Evolutionary conservation across 2,113 vertebrate genomes (phyloP), one percentile per base, ranked within the genome.

Genomic region (Capra hircus): DNA sequence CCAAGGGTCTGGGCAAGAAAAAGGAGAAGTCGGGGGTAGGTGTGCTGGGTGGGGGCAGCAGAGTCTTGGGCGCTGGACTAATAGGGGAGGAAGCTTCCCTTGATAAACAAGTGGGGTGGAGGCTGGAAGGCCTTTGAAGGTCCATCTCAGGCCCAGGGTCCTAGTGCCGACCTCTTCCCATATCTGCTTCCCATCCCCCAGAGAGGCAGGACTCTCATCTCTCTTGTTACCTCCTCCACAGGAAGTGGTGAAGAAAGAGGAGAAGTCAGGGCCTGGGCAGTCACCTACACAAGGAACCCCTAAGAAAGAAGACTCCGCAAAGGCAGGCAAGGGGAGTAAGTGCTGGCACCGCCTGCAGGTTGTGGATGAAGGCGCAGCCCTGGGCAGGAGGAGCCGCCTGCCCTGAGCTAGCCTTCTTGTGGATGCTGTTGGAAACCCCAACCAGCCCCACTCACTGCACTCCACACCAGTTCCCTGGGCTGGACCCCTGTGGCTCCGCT

Each of bases 1-100:
- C 77, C 7, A 99, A 98, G 87, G 52, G 36, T 28, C 3, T 92
- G 6, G 0, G 45, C 88, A 99, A 98, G 97, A 99, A 99, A 88
- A 99, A 99, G 96, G 99, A 98, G 59, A 99, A 99, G 98, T 3
- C 93, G 0, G 36, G 55, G 97, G 96, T 82, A 83, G 83, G 74
- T 59, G 59, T 25, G 48, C 77, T 7, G 52, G 1, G 55, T 8
- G 48, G 1, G 55, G 52, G 55, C 13, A 1, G 10, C 48, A 33
- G 71, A 28, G n/a, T 43, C 36, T n/a, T 25, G 43, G 50, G 64
- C 10, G 0, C 4, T 28, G 43, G n/a, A 28, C 2, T 48, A 28
- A 11, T 27, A 1, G n/a, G 40, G 0, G 55, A 43, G 64, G 45
- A 33, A 3, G n/a, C 43, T 6, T 62, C 78, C 7, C 7, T 2